Conservation (phyloP, 2,113 vertebrate genomes). For the Condylura cristata region DNA sequence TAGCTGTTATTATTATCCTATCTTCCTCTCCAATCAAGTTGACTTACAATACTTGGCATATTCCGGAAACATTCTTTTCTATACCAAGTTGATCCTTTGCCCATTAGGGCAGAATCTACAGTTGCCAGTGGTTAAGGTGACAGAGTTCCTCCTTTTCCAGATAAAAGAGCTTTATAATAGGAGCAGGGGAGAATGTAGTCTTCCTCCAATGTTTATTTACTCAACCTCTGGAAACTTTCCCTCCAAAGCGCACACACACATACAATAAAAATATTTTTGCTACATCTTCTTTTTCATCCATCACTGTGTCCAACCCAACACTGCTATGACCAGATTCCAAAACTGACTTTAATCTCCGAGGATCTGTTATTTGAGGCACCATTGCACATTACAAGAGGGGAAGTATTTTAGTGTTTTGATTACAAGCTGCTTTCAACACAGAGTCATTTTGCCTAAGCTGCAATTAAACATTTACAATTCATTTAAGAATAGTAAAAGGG, state of each 20-base stretch:
- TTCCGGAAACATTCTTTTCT: background rate
- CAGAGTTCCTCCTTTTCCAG: background rate
- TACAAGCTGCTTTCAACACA: constrained; percentile 54
- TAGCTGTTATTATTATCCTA: background rate
- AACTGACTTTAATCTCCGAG: background rate
- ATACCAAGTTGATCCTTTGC: background rate
- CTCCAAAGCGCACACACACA: background rate
- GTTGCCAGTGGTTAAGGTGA: background rate
- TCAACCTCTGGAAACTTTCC: background rate
- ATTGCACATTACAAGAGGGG: background rate
- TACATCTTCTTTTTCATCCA: background rate
- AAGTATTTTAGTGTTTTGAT: constrained; percentile 49
- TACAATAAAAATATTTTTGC: background rate
- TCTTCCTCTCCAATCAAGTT: background rate
- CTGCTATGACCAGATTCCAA: constrained; percentile 21
- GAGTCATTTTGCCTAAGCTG: constrained; percentile 56
- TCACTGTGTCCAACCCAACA: background rate
- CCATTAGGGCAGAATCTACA: background rate
- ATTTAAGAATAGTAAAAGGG: constrained; percentile 65
- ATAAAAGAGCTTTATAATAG: background rate
- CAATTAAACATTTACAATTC: constrained; percentile 79
- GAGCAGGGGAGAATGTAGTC: background rate
- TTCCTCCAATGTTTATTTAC: background rate
- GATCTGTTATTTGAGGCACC: constrained; percentile 46
- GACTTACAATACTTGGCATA: background rate